phyloP scores from a whole-genome alignment of 1,140 invertebrate genomes.

The Potamilus streckersoni region DNA sequence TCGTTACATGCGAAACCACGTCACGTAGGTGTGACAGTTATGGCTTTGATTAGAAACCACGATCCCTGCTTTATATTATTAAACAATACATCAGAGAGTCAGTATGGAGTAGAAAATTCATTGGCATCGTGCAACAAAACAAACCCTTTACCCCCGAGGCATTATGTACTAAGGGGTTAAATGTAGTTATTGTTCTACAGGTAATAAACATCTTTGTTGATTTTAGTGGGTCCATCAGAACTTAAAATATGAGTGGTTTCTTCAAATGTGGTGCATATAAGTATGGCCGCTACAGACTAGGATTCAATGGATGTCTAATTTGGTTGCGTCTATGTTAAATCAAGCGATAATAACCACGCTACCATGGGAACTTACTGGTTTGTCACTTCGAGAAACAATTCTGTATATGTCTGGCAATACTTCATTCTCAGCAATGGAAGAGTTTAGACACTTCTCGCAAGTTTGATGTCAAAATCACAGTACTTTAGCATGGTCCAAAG shows the following conservation, averaged over 20 bases:
- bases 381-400: neutral
- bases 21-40: too few species aligned
- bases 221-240: neutral
- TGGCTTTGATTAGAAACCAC: too few species aligned
- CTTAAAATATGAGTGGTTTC: neutral
- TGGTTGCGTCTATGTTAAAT: neutral
- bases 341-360: constrained; percentile 1
- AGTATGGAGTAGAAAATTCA: too few species aligned
- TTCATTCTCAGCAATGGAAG: constrained; percentile 1
- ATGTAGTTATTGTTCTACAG: too few species aligned
- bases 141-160: too few species aligned
- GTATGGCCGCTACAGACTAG: too few species aligned
- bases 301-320: neutral
- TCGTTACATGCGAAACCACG: too few species aligned
- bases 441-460: constrained; percentile 6
- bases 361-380: neutral
- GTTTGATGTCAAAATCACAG: neutral
- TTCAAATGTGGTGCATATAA: neutral
- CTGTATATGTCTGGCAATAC: constrained; percentile 5
- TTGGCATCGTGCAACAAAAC: too few species aligned
- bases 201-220: neutral
- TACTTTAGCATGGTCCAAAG: constrained; percentile 2
- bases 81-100: too few species aligned
- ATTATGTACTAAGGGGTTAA: too few species aligned
- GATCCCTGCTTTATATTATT: too few species aligned